Base-by-base conservation (phyloP, 2,888 invertebrate genomes). In the Tachina lurida region DNA sequence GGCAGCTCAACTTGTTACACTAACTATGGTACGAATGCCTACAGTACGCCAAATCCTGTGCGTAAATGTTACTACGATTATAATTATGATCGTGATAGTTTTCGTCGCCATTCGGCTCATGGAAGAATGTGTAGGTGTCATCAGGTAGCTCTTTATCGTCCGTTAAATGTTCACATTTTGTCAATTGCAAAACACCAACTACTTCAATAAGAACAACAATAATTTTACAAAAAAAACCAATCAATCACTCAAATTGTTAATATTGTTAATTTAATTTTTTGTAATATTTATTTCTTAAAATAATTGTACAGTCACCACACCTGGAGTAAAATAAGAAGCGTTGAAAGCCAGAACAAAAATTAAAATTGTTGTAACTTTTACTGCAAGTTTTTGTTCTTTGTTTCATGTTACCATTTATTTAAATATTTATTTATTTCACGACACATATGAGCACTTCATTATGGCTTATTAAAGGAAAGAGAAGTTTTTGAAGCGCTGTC, bases 81-180 rank as follows among this genome's bases (percentile, higher is more conserved):
- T 89, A 89, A 89, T 88, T 90, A 91, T 84, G 90, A 89, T 85
- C 91, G 91, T 87, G 93, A 93, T 88, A 92, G 91, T 89, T 93
- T 93, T 89, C 92, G 93, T 87, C 90, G 93, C 85, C 93, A 93
- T 90, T 93, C 93, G 90, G 92, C 93, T 88, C 93, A 93, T 88
- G 93, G 93, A 89, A 92, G 93, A 91, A 93, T 93, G 90, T 91
- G 92, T 91, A 92, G 71, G 79, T 92, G 90, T 78, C 87, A 85
- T 87, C 90, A 91, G 91, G 91, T 91, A 91, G 88, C 87, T 84
- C 84, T 87, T 82, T 65, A 75, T 60, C 58, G 76, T 85, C 70
- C 82, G 67, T 68, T 87, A 65, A 71, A 68, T 78, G 56, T 56
- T 87, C 76, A 84, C 83, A n/a, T n/a, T 75, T 81, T 81, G 62